Evolutionary conservation across 2,113 vertebrate genomes (phyloP).

Genomic region (Colaptes auratus): DNA sequence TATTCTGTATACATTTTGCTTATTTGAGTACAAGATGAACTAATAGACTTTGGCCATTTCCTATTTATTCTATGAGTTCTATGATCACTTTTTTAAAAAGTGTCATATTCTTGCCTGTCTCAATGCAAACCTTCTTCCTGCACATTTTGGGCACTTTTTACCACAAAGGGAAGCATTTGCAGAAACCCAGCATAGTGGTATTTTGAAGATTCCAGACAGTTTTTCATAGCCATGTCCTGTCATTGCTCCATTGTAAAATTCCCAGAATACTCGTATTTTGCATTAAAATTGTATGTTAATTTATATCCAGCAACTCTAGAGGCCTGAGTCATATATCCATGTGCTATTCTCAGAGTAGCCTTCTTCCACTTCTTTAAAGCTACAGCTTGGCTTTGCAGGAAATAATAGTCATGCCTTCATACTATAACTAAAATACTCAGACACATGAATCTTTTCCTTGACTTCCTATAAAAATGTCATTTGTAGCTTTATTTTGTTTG

Average conservation of each 20-base stretch:
- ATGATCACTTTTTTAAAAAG: background rate
- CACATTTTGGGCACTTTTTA: background rate
- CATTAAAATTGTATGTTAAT: constrained; percentile 2
- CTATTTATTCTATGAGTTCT: background rate
- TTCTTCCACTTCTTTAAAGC: constrained; percentile 27
- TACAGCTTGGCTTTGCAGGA: constrained; percentile 27
- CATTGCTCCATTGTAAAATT: background rate
- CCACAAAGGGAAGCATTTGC: background rate
- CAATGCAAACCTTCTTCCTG: background rate
- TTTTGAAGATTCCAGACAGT: background rate
- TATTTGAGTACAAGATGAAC: background rate
- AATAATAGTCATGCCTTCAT: constrained; percentile 55
- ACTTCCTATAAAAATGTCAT: constrained; percentile 59
- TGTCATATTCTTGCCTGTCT: background rate
- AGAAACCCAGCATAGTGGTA: background rate
- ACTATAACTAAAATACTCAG: constrained; percentile 59
- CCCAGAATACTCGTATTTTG: constrained; percentile 20
- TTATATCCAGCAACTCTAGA: constrained; percentile 21
- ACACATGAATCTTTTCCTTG: constrained; percentile 62
- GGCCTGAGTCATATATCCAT: background rate
- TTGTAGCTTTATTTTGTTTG: constrained; percentile 49
- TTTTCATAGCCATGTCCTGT: background rate
- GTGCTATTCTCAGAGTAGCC: background rate
- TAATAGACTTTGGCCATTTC: background rate
- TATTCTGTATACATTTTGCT: background rate